phyloP scores from a whole-genome alignment of 2,888 invertebrate genomes.

The Oeneis ivallda region DNA sequence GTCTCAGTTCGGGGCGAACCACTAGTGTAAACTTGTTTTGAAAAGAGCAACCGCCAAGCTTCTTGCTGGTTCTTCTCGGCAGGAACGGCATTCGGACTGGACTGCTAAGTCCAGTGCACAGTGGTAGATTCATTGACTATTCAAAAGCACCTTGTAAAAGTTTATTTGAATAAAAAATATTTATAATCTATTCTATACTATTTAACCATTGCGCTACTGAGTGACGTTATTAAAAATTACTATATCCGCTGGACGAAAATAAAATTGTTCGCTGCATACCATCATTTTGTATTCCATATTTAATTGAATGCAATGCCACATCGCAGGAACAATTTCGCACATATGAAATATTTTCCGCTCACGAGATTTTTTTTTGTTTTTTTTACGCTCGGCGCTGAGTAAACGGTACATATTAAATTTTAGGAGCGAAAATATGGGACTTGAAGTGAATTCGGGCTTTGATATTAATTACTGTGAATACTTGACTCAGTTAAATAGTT shows the following conservation, averaged over 20 bases:
- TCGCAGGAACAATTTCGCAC: slow-evolving; percentile 37
- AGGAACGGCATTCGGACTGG: too few relatives aligned
- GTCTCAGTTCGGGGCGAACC: too few relatives aligned
- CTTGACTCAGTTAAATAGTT: slow-evolving; percentile 27
- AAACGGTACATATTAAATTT: slow-evolving; percentile 40
- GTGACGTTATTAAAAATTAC: slow-evolving; percentile 19
- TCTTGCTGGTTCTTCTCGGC: too few relatives aligned
- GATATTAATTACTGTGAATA: slow-evolving; percentile 28
- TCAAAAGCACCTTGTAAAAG: too few relatives aligned
- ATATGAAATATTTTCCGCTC: slow-evolving; percentile 33
- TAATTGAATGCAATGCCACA: slow-evolving; percentile 38
- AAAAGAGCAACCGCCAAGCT: too few relatives aligned
- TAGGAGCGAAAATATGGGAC: slow-evolving; percentile 28
- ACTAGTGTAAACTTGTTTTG: too few relatives aligned
- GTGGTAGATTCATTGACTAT: too few relatives aligned
- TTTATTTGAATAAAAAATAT: too few relatives aligned
- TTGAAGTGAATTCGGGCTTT: slow-evolving; percentile 27
- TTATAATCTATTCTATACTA: too few relatives aligned
- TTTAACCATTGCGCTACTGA: too few relatives aligned
- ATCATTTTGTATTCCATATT: slow-evolving; percentile 36
- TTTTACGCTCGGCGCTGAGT: slow-evolving; percentile 25
- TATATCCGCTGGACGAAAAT: slow-evolving; percentile 13
- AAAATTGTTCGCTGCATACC: slow-evolving; percentile 16
- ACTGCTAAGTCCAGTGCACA: too few relatives aligned
- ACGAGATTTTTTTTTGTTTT: slow-evolving; percentile 21